Evolutionary conservation across 2,888 invertebrate species (phyloP), one percentile per base, ranked within the genome.

Genomic region (Acleris sparsana): DNA sequence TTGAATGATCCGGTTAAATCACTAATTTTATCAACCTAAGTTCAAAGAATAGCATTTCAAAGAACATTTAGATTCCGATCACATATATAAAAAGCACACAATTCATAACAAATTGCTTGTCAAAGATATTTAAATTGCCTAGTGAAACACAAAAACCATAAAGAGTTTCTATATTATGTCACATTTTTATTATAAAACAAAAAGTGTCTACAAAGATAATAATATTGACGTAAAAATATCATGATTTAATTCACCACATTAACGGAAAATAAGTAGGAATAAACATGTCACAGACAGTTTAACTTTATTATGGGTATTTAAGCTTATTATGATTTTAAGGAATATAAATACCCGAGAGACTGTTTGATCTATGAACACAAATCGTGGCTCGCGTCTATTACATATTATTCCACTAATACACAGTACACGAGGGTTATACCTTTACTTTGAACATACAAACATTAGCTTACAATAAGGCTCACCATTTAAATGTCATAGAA

Each of bases 281-380:
- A 76, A 74, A 69, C 71, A 70, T 80, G 81, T 84, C 76, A 72
- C 80, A 73, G 80, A 84, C 83, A 80, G 83, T 73, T 77, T 69
- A 63, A 52, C 60, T 79, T 82, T 86, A 85, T 86, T 87, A 87
- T 85, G 84, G 84, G 79, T 79, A 84, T 82, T 81, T 80, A 80
- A 72, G 79, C 81, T 70, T 89, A 90, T 89, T 89, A 89, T 89
- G 87, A 82, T 85, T 76, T 69, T 78, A 78, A 78, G 78, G 80
- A 79, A 79, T 77, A 75, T 76, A 79, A 77, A 83, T 83, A 86
- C 84, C 87, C 77, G 78, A 86, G 82, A 86, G 79, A 85, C 86
- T 83, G 89, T 85, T 88, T 85, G 83, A 75, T 81, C 85, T 87
- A 84, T 91, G 92, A 91, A 92, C 92, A 92, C 92, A 92, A 89